Evolutionary conservation across 2,113 vertebrate species (phyloP), one percentile per base, ranked within the genome.

Genomic region (Prionailurus bengalensis): DNA sequence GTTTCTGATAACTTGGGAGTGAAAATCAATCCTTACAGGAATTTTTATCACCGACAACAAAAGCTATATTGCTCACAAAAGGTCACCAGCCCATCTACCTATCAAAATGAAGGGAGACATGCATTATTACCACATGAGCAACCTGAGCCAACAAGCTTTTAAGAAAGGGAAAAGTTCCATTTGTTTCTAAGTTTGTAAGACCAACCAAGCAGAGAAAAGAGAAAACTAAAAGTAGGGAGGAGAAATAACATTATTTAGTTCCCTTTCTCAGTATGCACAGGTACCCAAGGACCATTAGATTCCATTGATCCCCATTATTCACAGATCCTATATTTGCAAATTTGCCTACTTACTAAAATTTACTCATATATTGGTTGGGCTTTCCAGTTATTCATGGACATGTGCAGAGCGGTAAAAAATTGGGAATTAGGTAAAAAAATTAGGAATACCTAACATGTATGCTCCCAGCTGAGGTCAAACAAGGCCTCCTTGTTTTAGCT

Each of bases 1-100:
- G 27, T 55, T 87, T 87, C 89, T 70, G 33, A 61, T 68, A 82
- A 55, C 36, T n/a, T 42, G 25, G 17, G 93, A 83, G 45, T 48
- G 25, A 83, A 17, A 89, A 61, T 68, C 7, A 53, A 51, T 39
- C 25, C 65, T 94, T 79, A 93, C 0, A 90, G 33, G 33, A 84
- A 94, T 90, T 94, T 94, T 71, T 87, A 90, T 73, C 73, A 91
- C n/a, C 27, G 15, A 93, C 33, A 83, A 83, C 13, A 78, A 78
- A 76, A 76, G 36, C 33, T 61, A 27, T 76, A 84, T 96, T 84
- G 70, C 71, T 86, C 17, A 91, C 21, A 17, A 55, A 79, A 93
- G 27, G 5, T 93, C 42, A 90, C 17, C 7, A 80, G 61, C 4
- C 42, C 73, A 80, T 65, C 23, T 45, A 17, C 9, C 23, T 53